These are phyloP conservation scores for Sylvilagus floridanus DNA, from an alignment of 2,797 vertebrate species.

Conservation along the genomic window DNA sequence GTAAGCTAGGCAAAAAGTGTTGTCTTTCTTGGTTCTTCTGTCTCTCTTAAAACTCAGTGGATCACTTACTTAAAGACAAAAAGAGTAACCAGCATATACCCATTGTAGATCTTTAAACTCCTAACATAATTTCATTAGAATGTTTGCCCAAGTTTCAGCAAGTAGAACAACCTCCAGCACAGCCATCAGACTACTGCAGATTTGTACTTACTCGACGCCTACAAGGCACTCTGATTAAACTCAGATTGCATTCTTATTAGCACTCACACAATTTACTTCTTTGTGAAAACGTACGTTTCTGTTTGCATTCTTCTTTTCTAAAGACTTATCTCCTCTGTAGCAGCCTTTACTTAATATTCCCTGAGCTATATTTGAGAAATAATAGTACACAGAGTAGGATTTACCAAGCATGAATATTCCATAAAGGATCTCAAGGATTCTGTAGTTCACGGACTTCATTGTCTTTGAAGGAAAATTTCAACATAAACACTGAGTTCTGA, in stretches of 20 bases:
- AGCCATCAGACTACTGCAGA: neutral
- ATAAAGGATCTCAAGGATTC: conserved; percentile 50
- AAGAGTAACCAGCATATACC: neutral
- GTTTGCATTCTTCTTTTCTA: conserved; percentile 52
- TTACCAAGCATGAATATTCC: conserved; percentile 76
- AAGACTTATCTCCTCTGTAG: conserved; percentile 60
- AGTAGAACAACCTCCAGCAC: neutral
- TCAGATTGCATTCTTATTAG: conserved; percentile 58
- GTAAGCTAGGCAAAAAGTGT: neutral
- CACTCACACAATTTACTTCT: conserved; percentile 36
- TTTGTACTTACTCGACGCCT: neutral
- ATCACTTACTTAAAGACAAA: neutral
- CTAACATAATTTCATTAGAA: neutral
- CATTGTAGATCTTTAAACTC: neutral
- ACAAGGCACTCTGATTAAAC: conserved; percentile 49
- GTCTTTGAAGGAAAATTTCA: conserved; percentile 39
- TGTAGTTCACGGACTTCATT: conserved; percentile 52
- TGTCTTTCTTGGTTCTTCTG: neutral
- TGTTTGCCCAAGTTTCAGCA: neutral
- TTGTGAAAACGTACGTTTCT: conserved; percentile 23
- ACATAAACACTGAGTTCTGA: conserved; percentile 5
- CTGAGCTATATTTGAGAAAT: conserved; percentile 26
- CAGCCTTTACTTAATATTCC: conserved; percentile 65
- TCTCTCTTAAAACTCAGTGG: neutral
- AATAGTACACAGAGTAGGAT: conserved; percentile 51